A percentile compares a stretch with the other conserved stretches of the same genome.
phyloP scores from a whole-genome alignment of 2,113 vertebrate species.

The Campylomormyrus numenius region DNA sequence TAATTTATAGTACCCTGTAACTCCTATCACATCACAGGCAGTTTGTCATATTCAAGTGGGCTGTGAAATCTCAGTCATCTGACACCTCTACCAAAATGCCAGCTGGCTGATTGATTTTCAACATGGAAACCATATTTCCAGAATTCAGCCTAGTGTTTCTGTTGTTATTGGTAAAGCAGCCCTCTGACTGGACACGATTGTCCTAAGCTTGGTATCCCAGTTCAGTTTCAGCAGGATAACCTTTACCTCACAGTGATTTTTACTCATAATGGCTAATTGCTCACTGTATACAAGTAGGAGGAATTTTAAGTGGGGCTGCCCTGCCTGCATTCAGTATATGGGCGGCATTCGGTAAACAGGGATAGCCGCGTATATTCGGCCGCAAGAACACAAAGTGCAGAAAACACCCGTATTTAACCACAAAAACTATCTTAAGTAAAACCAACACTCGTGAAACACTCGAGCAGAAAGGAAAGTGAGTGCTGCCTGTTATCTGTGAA shows the following conservation, averaged over 20 bases:
- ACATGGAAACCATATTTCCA: not conserved
- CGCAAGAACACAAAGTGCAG: not conserved
- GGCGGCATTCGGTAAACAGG: not conserved
- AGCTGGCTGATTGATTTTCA: not conserved
- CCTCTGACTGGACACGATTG: not conserved
- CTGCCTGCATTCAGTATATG: not conserved
- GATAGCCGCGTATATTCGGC: not conserved
- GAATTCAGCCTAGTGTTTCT: not conserved
- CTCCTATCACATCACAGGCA: not conserved
- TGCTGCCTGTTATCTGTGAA: not conserved
- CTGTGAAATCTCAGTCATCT: not conserved
- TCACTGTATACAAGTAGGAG: not conserved
- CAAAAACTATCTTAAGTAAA: slow-evolving; percentile 3
- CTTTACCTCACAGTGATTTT: not conserved
- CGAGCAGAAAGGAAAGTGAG: not conserved
- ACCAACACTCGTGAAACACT: not conserved
- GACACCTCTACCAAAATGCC: not conserved
- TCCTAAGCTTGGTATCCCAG: not conserved
- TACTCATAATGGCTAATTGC: not conserved
- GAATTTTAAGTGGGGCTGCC: not conserved
- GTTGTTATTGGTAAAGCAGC: not conserved
- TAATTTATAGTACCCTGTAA: not conserved
- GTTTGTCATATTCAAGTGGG: not conserved
- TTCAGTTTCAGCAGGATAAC: not conserved
- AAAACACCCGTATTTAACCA: not conserved